phyloP scores from a whole-genome alignment of 53 echinoderm and acorn worm species.

The Zoroaster sp. region DNA sequence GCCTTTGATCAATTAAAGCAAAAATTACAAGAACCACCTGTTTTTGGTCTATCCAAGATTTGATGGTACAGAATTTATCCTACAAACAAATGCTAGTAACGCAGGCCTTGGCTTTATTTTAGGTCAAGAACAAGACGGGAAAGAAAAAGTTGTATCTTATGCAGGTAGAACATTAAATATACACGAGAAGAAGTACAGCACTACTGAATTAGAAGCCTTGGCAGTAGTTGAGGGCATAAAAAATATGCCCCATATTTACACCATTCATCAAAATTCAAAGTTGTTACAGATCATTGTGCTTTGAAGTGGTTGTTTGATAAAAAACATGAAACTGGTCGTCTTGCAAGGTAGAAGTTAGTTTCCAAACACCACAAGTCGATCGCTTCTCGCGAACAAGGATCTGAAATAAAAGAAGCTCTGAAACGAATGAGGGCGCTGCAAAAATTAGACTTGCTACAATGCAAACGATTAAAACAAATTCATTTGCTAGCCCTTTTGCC shows the following conservation, averaged over 20 bases:
- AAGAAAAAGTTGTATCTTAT: not conserved
- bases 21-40: not conserved
- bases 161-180: not conserved
- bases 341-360: not conserved
- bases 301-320: not conserved
- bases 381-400: too few relatives aligned
- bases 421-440: too few relatives aligned
- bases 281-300: too few relatives aligned
- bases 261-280: too few relatives aligned
- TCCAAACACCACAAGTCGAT: not conserved
- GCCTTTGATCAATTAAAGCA: not conserved
- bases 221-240: not conserved
- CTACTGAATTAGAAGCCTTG: not conserved
- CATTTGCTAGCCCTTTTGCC: too few relatives aligned
- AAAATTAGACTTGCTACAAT: too few relatives aligned
- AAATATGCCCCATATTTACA: too few relatives aligned
- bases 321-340: not conserved
- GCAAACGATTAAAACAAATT: too few relatives aligned
- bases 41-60: not conserved
- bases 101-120: not conserved
- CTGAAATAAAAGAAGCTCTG: too few relatives aligned
- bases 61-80: too few relatives aligned
- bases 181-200: not conserved
- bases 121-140: not conserved
- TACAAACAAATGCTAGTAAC: not conserved